These are phyloP conservation scores for Cataglyphis rosenhaueri DNA, from an alignment of 2,888 invertebrate species.

Conservation along the genomic window DNA sequence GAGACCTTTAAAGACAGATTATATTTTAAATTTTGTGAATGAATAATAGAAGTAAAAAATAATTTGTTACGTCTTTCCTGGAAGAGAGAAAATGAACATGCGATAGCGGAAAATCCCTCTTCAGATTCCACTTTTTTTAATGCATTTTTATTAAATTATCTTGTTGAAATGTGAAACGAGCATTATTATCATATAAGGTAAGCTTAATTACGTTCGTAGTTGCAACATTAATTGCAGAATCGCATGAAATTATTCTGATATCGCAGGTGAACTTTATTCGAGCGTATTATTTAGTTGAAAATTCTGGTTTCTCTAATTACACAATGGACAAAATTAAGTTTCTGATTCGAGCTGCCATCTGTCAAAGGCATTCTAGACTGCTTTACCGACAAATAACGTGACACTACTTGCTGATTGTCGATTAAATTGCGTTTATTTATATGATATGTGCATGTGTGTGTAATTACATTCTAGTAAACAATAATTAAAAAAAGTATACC, in stretches of 20 bases:
- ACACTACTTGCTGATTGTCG: conserved; percentile 42
- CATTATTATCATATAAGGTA: neutral
- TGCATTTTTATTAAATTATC: conserved; percentile 29
- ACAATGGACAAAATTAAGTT: conserved; percentile 34
- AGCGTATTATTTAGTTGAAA: conserved; percentile 23
- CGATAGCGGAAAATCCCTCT: neutral
- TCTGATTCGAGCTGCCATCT: conserved; percentile 75
- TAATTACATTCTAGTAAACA: neutral
- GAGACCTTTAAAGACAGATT: neutral
- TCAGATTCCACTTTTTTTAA: neutral
- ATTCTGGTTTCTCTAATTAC: conserved; percentile 50
- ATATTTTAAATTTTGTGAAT: neutral
- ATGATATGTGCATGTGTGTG: neutral
- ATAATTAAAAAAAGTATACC: neutral
- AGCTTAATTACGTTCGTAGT: conserved; percentile 50
- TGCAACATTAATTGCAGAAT: conserved; percentile 32
- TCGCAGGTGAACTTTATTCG: conserved; percentile 38
- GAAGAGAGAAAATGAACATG: neutral
- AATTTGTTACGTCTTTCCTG: neutral
- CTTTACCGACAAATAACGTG: conserved; percentile 68
- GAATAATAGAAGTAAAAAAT: neutral
- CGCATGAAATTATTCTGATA: conserved; percentile 43
- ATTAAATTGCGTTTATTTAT: conserved; percentile 8
- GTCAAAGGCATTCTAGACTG: conserved; percentile 52
- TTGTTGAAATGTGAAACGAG: conserved; percentile 29